A percentile compares a stretch with the other conserved stretches of the same genome.
These are phyloP conservation scores for Ophioderma brevispina DNA, from an alignment of 35 echinoderm and acorn worm species.

Conservation along the genomic window DNA sequence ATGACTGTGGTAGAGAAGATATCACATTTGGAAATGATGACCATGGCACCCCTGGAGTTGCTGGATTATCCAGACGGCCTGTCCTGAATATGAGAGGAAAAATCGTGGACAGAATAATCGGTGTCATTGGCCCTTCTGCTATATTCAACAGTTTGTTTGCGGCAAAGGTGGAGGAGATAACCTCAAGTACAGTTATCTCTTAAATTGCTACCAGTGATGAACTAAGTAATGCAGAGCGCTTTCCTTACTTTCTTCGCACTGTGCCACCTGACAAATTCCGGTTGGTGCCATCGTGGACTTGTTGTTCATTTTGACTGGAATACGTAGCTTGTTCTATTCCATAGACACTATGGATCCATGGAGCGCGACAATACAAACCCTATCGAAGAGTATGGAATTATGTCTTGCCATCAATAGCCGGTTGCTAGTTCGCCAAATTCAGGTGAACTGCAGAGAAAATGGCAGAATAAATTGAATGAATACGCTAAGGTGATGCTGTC, in stretches of 20 bases:
- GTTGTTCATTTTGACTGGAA: neutral
- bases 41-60: too few relatives aligned
- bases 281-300: constrained; percentile 37
- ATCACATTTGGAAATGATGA: too few relatives aligned
- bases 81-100: too few relatives aligned
- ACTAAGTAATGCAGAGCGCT: constrained; percentile 16
- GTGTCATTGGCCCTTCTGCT: constrained; percentile 24
- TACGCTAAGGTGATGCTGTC: neutral
- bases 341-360: neutral
- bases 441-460: neutral
- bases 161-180: neutral
- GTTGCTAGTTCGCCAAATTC: neutral
- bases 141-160: constrained; percentile 8
- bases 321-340: constrained; percentile 1
- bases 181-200: constrained; percentile 13
- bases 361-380: neutral
- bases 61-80: too few relatives aligned
- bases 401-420: neutral
- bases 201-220: constrained; percentile 40
- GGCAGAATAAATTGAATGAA: neutral
- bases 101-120: neutral
- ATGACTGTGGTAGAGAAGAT: too few relatives aligned
- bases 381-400: neutral
- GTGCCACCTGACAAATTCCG: constrained; percentile 19
- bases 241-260: constrained; percentile 43